Conservation (phyloP, 1,140 invertebrate species). For the Cardiocondyla obscurior region DNA sequence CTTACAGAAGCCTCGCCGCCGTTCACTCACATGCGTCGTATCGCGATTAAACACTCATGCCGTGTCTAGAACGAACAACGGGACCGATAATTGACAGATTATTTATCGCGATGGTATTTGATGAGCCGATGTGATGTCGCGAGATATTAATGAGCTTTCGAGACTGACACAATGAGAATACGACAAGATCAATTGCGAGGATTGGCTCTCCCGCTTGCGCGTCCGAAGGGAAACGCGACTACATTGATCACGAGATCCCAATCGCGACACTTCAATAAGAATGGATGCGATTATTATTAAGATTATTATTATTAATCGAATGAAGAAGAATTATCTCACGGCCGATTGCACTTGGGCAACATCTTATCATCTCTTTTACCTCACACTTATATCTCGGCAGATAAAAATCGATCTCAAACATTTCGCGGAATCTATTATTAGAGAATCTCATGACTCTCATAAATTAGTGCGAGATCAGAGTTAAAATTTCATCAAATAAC, state of each 20-base stretch:
- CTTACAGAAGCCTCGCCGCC: background rate
- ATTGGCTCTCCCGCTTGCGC: background rate
- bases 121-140: slow-evolving; percentile 24
- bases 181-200: slow-evolving; percentile 11
- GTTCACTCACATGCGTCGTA: background rate
- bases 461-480: background rate
- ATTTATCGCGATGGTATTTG: slow-evolving; percentile 40
- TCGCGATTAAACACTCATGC: background rate
- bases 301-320: slow-evolving; percentile 28
- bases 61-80: background rate
- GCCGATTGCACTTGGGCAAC: background rate
- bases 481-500: slow-evolving; percentile 7
- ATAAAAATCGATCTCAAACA: background rate
- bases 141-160: slow-evolving; percentile 30
- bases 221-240: background rate
- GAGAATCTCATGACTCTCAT: background rate
- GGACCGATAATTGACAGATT: slow-evolving; percentile 42
- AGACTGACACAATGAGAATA: slow-evolving; percentile 30
- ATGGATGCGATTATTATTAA: slow-evolving; percentile 34
- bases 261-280: slow-evolving; percentile 26
- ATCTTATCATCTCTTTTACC: background rate
- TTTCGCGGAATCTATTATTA: background rate
- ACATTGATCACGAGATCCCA: slow-evolving; percentile 17
- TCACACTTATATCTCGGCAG: background rate
- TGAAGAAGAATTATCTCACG: background rate